Evolutionary conservation across 1,140 invertebrate genomes (phyloP), one percentile per base, ranked within the genome.

Genomic region (Brachionus calyciflorus): DNA sequence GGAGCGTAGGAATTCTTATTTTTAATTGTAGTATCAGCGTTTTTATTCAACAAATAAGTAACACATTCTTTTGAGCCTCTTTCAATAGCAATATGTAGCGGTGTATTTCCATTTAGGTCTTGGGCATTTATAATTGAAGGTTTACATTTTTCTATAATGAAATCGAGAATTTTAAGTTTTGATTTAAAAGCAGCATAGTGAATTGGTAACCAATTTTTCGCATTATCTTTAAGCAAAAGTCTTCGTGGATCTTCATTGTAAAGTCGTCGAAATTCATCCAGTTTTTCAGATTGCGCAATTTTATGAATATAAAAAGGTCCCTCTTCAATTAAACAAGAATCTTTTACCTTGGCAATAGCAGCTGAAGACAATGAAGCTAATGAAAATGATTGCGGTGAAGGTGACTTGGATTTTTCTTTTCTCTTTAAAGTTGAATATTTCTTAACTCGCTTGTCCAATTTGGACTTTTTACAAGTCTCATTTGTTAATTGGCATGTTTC

Each of bases 121-220:
- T 85, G 60, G 51, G 33, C 68, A 21, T 65, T 69, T 78, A 49
- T 65, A 3, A 76, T 37, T 69, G 60, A 83, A 91, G 91, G 90
- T 82, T 89, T 91, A 21, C 87, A 88, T 80, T 90, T 88, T 75
- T 89, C 87, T 28, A 88, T 82, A 60, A 93, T 90, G 80, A 91
- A 91, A 76, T 90, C 86, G 14, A 93, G 83, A 78, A 93, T 91
- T 79, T 89, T 88, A 10, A 89, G 85, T 79, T 89, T 88, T 83
- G 92, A 91, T 77, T 89, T 87, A 2, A 89, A 87, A 0, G 91
- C 90, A 1, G 92, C 92, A 81, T 91, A 90, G 84, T 93, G 92
- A 3, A 90, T 87, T 1, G 90, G 88, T 0, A 89, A 89, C 78
- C 49, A 55, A 46, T 90, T 87, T 1, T 91, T 91, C 65, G 89